A percentile compares a stretch with the other conserved stretches of the same genome.
Evolutionary conservation across 2,888 invertebrate genomes (phyloP).

Genomic region (Synergus japonicus): DNA sequence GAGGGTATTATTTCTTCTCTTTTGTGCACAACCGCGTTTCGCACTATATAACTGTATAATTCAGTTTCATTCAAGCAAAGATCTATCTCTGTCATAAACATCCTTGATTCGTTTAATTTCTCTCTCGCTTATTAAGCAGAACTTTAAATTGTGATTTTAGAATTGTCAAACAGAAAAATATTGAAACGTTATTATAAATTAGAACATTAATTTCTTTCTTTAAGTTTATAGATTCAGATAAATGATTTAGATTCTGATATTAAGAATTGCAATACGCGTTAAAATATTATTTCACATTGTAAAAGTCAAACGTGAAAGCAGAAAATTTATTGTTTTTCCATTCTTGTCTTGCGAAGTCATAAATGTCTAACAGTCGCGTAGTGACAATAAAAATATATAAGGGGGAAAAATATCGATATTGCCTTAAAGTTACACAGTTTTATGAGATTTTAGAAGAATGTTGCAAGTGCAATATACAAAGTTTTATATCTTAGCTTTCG

Average conservation of each 20-base stretch:
- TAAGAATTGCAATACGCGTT: too few relatives aligned
- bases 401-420: background rate
- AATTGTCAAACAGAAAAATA: background rate
- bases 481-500: too few relatives aligned
- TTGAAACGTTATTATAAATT: background rate
- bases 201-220: background rate
- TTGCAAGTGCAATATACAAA: background rate
- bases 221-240: too few relatives aligned
- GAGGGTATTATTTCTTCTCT: conserved; percentile 27
- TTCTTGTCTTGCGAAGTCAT: background rate
- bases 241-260: too few relatives aligned
- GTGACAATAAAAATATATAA: conserved; percentile 8
- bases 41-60: conserved; percentile 16
- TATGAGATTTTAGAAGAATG: background rate
- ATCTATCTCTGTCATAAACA: background rate
- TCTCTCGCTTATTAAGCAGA: background rate
- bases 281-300: background rate
- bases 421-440: background rate
- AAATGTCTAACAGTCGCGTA: background rate
- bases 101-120: background rate
- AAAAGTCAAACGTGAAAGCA: background rate
- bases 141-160: background rate
- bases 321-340: background rate
- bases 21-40: conserved; percentile 17
- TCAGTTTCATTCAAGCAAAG: conserved; percentile 16